Evolutionary conservation across 2,113 vertebrate genomes (phyloP), one percentile per base, ranked within the genome.

Genomic region (Anhinga anhinga): DNA sequence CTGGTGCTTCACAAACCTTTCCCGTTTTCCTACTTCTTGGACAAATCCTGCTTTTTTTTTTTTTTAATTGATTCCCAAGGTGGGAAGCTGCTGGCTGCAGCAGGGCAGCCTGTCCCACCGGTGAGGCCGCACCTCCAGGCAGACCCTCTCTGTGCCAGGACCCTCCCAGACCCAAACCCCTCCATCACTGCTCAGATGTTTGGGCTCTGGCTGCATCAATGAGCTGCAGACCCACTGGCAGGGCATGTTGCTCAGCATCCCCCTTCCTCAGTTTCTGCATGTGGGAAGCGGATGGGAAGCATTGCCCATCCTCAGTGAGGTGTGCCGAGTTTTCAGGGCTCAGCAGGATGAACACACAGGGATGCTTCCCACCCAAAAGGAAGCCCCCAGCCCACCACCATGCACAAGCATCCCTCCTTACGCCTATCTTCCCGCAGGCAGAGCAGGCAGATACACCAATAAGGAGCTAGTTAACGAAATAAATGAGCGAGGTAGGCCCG

Each of bases 401-500:
- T 19, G 23, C 25, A 9, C 1, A 2, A 53, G 32, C 50, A 47
- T 66, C 78, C 29, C 56, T 70, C 80, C 72, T 74, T 3, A 30
- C 7, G 11, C 76, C 82, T 29, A 0, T 13, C 87, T 85, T 50
- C 74, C 94, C 53, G 9, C 34, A 26, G n/a, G 10, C 56, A 36
- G 65, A 89, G 78, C 1, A 0, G 72, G 92, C 73, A 87, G 94
- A 91, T 86, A 76, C 4, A 62, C 95, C 88, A 36, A 65, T 82
- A 32, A 92, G 95, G 91, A 95, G 95, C 96, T 95, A 79, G 91
- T 98, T 98, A 98, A 95, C 4, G 74, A 95, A 95, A 96, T 96
- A 97, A 98, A 98, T 95, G 97, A 97, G 96, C 1, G 25, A 97
- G 98, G 98, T 96, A 97, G 98, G 97, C 86, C 97, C 32, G 4